These are phyloP conservation scores for Aquatica leii DNA, from an alignment of 2,888 invertebrate genomes.

Conservation along the genomic window DNA sequence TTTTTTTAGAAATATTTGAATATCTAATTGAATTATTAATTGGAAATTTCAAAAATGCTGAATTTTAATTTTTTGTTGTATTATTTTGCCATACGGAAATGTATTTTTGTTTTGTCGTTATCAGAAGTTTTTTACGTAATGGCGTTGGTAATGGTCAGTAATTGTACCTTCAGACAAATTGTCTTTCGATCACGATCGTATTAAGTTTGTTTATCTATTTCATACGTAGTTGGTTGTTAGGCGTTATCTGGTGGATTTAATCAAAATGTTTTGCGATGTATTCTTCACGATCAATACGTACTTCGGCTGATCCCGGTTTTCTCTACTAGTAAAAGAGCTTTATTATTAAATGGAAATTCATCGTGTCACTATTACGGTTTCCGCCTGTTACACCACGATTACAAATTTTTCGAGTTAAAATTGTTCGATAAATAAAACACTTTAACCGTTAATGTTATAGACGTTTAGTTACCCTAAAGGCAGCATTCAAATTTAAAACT, in stretches of 20 bases:
- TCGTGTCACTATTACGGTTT: constrained; percentile 23
- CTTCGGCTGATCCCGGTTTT: constrained; percentile 31
- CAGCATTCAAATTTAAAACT: too few species aligned
- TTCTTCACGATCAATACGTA: constrained; percentile 33
- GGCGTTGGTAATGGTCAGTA: not conserved
- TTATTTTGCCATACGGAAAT: too few species aligned
- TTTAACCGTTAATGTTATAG: too few species aligned
- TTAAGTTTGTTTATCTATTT: constrained; percentile 32
- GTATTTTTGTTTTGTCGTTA: not conserved
- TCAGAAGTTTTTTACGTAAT: not conserved
- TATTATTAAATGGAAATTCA: constrained; percentile 31
- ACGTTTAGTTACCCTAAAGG: too few species aligned
- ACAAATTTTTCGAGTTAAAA: constrained; percentile 8
- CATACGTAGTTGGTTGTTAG: constrained; percentile 31
- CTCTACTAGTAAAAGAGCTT: constrained; percentile 29
- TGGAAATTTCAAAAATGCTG: too few species aligned
- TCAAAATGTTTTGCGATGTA: constrained; percentile 34
- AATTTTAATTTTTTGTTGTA: too few species aligned
- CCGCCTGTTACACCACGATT: constrained; percentile 11
- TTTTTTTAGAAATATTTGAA: too few species aligned
- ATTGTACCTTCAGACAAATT: constrained; percentile 14
- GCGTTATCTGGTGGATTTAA: constrained; percentile 33
- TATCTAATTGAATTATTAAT: too few species aligned
- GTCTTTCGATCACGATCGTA: constrained; percentile 13
- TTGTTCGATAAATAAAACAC: too few species aligned